Conservation (phyloP, 1,140 invertebrate genomes). For the Trachelipus rathkii region DNA sequence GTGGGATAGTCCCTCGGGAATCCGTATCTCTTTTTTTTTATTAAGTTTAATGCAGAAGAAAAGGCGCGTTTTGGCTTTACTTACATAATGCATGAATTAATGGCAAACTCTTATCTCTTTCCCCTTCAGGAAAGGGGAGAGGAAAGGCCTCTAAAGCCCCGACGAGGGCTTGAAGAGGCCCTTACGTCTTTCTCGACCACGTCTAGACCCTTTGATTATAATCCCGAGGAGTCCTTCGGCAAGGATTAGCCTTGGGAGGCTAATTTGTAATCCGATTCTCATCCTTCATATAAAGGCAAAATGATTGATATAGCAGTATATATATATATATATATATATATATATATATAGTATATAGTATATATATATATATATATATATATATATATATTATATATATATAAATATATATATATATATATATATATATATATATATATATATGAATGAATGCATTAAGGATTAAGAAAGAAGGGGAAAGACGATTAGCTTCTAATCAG, state of each 20-base stretch:
- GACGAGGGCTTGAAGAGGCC: not conserved
- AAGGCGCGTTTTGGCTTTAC: not conserved
- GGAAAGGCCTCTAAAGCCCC: not conserved
- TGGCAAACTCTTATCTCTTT: not conserved
- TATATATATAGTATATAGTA: too few species aligned
- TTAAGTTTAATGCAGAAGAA: constrained; percentile 16
- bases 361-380: too few species aligned
- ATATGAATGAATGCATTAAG: too few species aligned
- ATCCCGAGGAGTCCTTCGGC: not conserved
- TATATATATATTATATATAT: too few species aligned
- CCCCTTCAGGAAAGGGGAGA: not conserved
- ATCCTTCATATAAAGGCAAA: not conserved
- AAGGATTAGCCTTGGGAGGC: not conserved
- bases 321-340: too few species aligned
- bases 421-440: too few species aligned
- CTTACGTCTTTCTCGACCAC: too few species aligned
- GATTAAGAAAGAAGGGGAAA: too few species aligned
- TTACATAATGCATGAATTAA: constrained; percentile 13
- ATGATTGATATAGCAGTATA: too few species aligned
- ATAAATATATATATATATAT: too few species aligned
- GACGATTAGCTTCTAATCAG: too few species aligned
- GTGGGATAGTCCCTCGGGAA: not conserved
- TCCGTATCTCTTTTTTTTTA: not conserved
- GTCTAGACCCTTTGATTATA: not conserved
- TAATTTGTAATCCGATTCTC: constrained; percentile 7